Percentiles rank a stretch among this genome's conserved stretches.
Evolutionary conservation across 2,797 vertebrate genomes (phyloP).

Genomic region (Oreonectes daqikongensis): DNA sequence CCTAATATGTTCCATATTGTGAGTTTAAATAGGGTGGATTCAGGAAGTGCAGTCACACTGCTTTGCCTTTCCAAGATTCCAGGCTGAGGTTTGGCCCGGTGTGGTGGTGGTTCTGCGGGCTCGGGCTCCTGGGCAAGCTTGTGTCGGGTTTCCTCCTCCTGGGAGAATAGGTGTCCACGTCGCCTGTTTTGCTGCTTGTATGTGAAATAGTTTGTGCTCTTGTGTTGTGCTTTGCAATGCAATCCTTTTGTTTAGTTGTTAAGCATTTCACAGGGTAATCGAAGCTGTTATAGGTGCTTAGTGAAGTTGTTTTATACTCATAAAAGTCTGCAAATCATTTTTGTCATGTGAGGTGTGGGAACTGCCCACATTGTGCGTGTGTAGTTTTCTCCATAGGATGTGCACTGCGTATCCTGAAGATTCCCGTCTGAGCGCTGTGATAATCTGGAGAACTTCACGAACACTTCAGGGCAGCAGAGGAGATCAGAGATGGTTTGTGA

Average conservation of each 20-base stretch:
- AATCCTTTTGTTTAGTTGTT: conserved; percentile 25
- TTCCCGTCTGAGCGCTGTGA: conserved; percentile 5
- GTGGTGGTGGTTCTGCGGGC: conserved; percentile 73
- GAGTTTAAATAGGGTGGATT: conserved; percentile 81
- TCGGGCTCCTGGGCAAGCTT: conserved; percentile 70
- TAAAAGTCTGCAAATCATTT: conserved; percentile 33
- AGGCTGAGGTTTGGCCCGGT: conserved; percentile 73
- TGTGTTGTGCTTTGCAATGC: conserved; percentile 20
- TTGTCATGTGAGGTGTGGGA: conserved; percentile 8
- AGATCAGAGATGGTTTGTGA: conserved; percentile 55
- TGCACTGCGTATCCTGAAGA: conserved; percentile 17
- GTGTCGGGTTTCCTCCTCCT: conserved; percentile 71
- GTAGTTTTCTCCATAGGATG: background rate
- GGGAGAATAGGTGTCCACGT: conserved; percentile 56
- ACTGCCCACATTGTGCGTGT: background rate
- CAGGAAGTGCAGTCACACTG: conserved; percentile 82
- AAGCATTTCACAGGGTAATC: conserved; percentile 14
- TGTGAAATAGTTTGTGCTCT: conserved; percentile 21
- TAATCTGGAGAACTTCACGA: conserved; percentile 31
- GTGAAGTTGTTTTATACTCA: conserved; percentile 9
- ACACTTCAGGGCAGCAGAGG: conserved; percentile 34
- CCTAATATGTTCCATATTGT: conserved; percentile 86
- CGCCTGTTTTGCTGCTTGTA: conserved; percentile 35
- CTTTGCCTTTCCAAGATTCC: conserved; percentile 79
- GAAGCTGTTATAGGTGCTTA: conserved; percentile 33